phyloP scores from a whole-genome alignment of 2,113 vertebrate genomes.

The Lipophrys pholis region DNA sequence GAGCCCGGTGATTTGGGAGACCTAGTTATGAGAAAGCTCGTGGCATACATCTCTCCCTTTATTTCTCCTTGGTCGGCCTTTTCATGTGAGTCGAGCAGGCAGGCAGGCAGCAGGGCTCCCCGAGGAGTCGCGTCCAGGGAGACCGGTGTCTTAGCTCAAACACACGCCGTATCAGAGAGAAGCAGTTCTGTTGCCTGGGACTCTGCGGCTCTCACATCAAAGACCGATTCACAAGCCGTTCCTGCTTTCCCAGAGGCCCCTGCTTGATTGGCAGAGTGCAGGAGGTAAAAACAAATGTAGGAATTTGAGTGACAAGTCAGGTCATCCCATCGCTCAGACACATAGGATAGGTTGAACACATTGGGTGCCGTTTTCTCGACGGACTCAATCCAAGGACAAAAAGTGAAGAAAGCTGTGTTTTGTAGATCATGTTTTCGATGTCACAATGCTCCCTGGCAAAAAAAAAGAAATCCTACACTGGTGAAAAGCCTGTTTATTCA shows the following conservation, averaged over 20 bases:
- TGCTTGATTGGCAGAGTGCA: constrained; percentile 56
- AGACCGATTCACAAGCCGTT: constrained; percentile 62
- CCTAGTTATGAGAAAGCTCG: constrained; percentile 27
- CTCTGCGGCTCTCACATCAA: constrained; percentile 62
- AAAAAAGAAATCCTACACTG: no score
- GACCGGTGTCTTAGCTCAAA: constrained; percentile 52
- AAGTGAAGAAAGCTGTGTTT: no score
- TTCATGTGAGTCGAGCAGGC: constrained; percentile 41
- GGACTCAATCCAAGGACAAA: neutral
- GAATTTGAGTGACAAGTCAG: constrained; percentile 36
- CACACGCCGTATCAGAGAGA: constrained; percentile 56
- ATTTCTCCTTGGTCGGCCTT: constrained; percentile 33
- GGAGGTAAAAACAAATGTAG: constrained; percentile 27
- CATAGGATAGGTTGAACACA: constrained; percentile 50
- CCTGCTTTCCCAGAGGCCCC: constrained; percentile 48
- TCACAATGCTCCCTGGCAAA: no score
- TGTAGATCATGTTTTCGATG: no score
- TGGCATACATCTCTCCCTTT: constrained; percentile 29
- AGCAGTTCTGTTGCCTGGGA: constrained; percentile 55
- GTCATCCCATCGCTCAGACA: constrained; percentile 27
- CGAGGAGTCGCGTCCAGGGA: constrained; percentile 52
- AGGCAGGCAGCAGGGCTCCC: constrained; percentile 43
- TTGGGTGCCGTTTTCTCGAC: constrained; percentile 11
- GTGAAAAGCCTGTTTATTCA: no score
- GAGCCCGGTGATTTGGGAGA: constrained; percentile 9